Evolutionary conservation across 1,140 invertebrate species (phyloP), one percentile per base, ranked within the genome.

Genomic region (Maconellicoccus hirsutus): DNA sequence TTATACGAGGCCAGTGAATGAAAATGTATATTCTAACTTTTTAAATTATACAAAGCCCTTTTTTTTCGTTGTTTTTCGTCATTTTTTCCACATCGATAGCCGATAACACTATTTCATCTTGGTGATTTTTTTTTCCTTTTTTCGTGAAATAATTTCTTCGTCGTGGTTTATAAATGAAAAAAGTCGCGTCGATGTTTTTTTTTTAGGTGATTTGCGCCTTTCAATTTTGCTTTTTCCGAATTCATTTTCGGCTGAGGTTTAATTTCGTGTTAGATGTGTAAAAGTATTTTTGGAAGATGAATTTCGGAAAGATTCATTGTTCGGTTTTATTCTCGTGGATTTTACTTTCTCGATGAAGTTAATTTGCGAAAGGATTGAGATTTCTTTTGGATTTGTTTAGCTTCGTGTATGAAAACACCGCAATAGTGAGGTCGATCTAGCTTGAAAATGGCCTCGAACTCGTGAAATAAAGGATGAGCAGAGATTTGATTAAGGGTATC

Each of bases 1-100:
- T 66, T 66, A 66, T 23, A 66, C 61, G 61, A 8, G 61, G 22
- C 61, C 25, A 66, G 61, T 66, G 61, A 52, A 52, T 52, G 16
- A 52, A 52, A 52, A 52, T 16, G 42, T 52, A 52, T 16, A 33
- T 52, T 52, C 16, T 38, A 38, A 38, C 33, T 52, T 52, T 52
- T 19, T 16, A 52, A 52, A 52, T 52, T 52, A 52, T 52, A 52
- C 42, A 4, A 52, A 4, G 42, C 16, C n/a, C 16, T 52, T 52
- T 52, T 52, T 4, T 16, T 52, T 52, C 29, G 29, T 33, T 33
- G 10, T 52, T 52, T 52, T 52, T 52, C 42, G 42, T 52, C 42
- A 52, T 52, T 52, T 52, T 52, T 52, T 52, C 42, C 42, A 19
- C 42, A 52, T 52, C 42, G 42, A 19, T 52, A 52, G 16, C n/a